Base-by-base conservation (phyloP, 2,888 invertebrate genomes). In the Synergus itoensis region DNA sequence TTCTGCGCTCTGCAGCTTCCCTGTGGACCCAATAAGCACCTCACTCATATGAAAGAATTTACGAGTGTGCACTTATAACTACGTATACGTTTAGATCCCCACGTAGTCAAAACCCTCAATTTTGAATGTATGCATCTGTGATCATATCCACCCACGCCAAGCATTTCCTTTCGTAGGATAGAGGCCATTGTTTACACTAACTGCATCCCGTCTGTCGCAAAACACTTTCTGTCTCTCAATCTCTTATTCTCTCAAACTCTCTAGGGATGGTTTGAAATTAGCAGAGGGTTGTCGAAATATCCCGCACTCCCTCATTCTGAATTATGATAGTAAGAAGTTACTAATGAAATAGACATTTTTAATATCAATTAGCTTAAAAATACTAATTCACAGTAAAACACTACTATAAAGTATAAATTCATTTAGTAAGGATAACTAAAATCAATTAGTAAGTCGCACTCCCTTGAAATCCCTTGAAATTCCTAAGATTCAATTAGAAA, bases 1-100 rank as follows among this genome's bases (percentile, higher is more conserved):
- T 91, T 89, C 90, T 88, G 85, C 86, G 88, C 88, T 85, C 84
- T 86, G 88, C 89, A 87, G 86, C 89, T 88, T 89, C 90, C 89
- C 90, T 87, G 82, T 87, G 90, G 91, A 90, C 91, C 91, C 90
- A 91, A 91, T 91, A 90, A 90, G 90, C 91, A 89, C 90, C 90
- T 90, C 89, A 84, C 86, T 82, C 87, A 84, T 81, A 86, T 85
- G 81, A 67, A 84, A 80, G 82, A 79, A 79, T 82, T 67, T 79
- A 77, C 81, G 76, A 80, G 78, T 79, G 65, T 80, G 57, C 80
- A 82, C 79, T 76, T 78, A 80, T 80, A 75, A 78, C 79, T 80
- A 69, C 76, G 28, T 45, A 40, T 63, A 41, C 4, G 67, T 76
- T 65, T 79, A 82, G 75, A 79, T 79, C 77, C 81, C 81, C 76